A percentile compares a stretch with the other conserved stretches of the same genome.
Evolutionary conservation across 2,113 vertebrate genomes (phyloP).

Genomic region (Clinocottus analis): DNA sequence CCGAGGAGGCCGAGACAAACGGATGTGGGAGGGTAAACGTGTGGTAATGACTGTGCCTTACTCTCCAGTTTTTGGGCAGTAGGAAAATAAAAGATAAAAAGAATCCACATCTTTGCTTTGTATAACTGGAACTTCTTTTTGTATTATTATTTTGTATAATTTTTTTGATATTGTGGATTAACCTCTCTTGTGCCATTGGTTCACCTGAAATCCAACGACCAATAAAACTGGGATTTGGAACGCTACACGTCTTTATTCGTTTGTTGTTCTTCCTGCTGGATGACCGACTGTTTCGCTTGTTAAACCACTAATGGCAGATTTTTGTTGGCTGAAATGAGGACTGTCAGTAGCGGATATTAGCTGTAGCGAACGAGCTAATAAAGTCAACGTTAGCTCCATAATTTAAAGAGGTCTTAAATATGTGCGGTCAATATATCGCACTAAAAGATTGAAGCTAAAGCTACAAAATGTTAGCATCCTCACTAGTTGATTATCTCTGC

Average conservation of each 20-base stretch:
- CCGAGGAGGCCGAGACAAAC: conserved; percentile 57
- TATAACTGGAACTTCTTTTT: conserved; percentile 84
- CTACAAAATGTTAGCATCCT: background rate
- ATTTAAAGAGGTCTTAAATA: background rate
- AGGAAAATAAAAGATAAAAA: conserved; percentile 55
- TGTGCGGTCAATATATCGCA: background rate
- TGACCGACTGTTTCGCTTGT: background rate
- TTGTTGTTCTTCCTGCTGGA: background rate
- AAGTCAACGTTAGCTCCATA: background rate
- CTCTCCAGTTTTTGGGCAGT: conserved; percentile 71
- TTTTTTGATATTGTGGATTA: conserved; percentile 86
- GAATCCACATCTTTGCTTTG: conserved; percentile 82
- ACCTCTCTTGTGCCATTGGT: conserved; percentile 96
- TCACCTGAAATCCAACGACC: conserved; percentile 90
- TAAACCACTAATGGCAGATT: background rate
- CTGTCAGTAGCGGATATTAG: background rate
- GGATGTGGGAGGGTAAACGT: conserved; percentile 69
- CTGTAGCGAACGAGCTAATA: background rate
- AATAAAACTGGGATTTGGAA: conserved; percentile 91
- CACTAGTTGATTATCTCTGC: background rate
- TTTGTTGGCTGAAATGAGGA: background rate
- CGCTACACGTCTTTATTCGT: conserved; percentile 10
- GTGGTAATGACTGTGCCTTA: conserved; percentile 87
- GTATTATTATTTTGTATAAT: conserved; percentile 83
- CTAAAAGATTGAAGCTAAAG: background rate